Base-by-base conservation (phyloP, 2,797 vertebrate genomes). In the Muraenolepis orangiensis region DNA sequence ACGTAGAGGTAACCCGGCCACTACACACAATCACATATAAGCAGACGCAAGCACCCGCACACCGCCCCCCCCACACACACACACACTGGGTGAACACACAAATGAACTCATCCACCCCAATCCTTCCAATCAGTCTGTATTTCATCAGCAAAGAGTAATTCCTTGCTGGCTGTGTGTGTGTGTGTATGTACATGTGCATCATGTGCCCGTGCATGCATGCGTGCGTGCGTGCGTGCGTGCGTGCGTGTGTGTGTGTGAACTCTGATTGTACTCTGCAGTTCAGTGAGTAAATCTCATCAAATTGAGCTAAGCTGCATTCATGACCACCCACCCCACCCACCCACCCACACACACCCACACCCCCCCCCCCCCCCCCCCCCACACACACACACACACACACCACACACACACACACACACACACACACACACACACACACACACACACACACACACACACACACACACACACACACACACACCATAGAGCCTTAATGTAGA, bases 201-300 rank as follows among this genome's bases (percentile, higher is more conserved):
- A n/a, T n/a, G n/a, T n/a, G n/a, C n/a, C n/a, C n/a, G n/a, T n/a
- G n/a, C n/a, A n/a, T n/a, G n/a, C n/a, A 23, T 23, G 20, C n/a
- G 51, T 40, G 40, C 14, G 40, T 46, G 40, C 5, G 40, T 46
- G 40, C 18, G 12, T 46, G 40, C 2, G 40, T 46, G 40, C 18
- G 40, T 34, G 32, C 8, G 32, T 34, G 32, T 34, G 32, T 34
- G 32, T 8, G 3, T 3, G 57, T 64, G 57, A 11, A 64, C 10
- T 12, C 51, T 64, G 8, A 64, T 64, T 13, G 10, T 64, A 26
- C 20, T 38, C n/a, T 81, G 87, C 77, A 87, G 80, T 84, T 82
- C 81, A 80, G 70, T n/a, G 73, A 74, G 71, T 71, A 71, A 84
- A 74, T 82, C 78, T 76, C 71, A 82, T 85, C 80, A 66, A 78